Evolutionary conservation across 2,797 vertebrate genomes (phyloP).

Genomic region (Bradypus variegatus): DNA sequence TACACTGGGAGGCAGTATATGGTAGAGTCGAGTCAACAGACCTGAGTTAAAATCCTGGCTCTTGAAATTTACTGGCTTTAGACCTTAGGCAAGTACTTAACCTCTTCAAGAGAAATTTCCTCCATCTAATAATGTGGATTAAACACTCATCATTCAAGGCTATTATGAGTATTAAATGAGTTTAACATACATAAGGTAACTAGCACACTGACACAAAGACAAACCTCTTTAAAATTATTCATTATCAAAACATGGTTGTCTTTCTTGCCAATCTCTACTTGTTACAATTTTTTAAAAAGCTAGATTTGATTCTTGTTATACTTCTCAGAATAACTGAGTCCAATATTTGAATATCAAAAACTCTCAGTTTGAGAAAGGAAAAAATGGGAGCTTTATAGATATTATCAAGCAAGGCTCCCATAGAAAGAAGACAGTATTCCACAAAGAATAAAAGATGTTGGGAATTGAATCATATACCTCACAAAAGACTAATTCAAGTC

Average conservation of each 20-base stretch:
- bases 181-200: neutral
- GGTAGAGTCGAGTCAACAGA: neutral
- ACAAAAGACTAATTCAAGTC: too few species aligned
- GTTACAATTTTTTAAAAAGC: neutral
- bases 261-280: neutral
- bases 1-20: neutral
- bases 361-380: constrained; percentile 6
- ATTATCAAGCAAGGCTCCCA: neutral
- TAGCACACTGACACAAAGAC: constrained; percentile 7
- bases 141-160: constrained; percentile 8
- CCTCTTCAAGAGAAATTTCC: constrained; percentile 8
- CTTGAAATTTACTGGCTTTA: constrained; percentile 13
- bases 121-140: constrained; percentile 19
- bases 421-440: neutral
- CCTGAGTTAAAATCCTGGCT: neutral
- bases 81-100: constrained; percentile 8
- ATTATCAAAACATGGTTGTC: constrained; percentile 15
- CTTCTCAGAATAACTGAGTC: constrained; percentile 4
- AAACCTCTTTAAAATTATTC: neutral
- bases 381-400: neutral
- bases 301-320: neutral
- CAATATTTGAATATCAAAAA: constrained; percentile 23
- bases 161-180: constrained; percentile 15
- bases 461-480: too few species aligned
- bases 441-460: neutral